Conservation (phyloP, 1,140 invertebrate genomes). For the Aleiodes sp. region DNA sequence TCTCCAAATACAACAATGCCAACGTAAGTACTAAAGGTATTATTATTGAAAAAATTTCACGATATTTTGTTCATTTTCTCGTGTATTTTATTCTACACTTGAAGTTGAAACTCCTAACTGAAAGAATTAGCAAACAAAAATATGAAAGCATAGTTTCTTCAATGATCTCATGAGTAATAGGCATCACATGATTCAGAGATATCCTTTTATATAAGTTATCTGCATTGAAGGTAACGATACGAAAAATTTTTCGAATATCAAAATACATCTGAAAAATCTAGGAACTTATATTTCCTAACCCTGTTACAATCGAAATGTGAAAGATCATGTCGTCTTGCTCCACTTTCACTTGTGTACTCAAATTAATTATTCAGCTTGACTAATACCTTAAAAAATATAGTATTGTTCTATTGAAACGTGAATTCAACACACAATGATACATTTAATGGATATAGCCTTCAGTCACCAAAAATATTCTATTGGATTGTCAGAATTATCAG, state of each 20-base stretch:
- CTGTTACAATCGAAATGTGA: not conserved
- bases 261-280: not conserved
- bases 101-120: slow-evolving; percentile 13
- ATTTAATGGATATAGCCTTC: too few species aligned
- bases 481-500: too few species aligned
- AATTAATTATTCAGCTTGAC: not conserved
- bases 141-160: slow-evolving; percentile 1
- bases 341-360: not conserved
- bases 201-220: slow-evolving; percentile 1
- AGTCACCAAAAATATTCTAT: too few species aligned
- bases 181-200: not conserved
- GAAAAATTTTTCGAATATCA: too few species aligned
- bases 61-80: too few species aligned
- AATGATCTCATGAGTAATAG: slow-evolving; percentile 14
- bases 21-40: too few species aligned
- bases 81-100: slow-evolving; percentile 11
- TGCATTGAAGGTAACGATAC: too few species aligned
- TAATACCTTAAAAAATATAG: not conserved
- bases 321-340: not conserved
- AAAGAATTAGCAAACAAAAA: slow-evolving; percentile 21
- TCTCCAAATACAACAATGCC: too few species aligned
- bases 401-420: not conserved
- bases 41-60: too few species aligned
- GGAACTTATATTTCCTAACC: not conserved
- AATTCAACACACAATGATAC: too few species aligned